These are phyloP conservation scores for Synergus itoensis DNA, from an alignment of 2,888 invertebrate species.

Conservation along the genomic window DNA sequence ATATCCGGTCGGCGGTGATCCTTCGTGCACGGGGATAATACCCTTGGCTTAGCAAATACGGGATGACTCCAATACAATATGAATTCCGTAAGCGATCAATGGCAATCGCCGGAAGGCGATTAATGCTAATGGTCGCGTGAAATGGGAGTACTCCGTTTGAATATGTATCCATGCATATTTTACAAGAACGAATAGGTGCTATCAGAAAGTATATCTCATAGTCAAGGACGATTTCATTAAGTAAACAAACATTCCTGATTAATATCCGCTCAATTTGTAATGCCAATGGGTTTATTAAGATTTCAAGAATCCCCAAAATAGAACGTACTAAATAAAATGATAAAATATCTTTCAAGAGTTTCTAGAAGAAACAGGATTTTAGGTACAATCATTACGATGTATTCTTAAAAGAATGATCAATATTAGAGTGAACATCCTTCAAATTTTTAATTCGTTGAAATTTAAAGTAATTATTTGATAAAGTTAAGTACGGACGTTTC, in stretches of 20 bases:
- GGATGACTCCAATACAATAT: conserved; percentile 64
- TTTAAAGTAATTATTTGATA: background rate
- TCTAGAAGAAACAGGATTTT: no score
- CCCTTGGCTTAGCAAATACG: conserved; percentile 61
- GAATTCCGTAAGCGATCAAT: conserved; percentile 68
- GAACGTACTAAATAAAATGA: no score
- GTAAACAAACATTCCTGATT: background rate
- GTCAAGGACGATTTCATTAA: background rate
- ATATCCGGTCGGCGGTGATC: conserved; percentile 58
- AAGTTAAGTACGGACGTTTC: background rate
- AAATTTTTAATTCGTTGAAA: background rate
- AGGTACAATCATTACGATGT: no score
- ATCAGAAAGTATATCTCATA: conserved; percentile 53
- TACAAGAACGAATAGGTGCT: conserved; percentile 55
- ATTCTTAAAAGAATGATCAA: no score
- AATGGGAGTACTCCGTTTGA: conserved; percentile 62
- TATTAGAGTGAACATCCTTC: background rate
- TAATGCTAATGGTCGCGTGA: conserved; percentile 69
- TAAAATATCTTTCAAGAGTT: no score
- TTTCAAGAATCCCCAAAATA: background rate
- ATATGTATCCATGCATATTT: conserved; percentile 71
- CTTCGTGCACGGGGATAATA: conserved; percentile 66
- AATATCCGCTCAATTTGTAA: background rate
- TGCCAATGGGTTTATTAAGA: background rate
- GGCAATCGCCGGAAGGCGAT: conserved; percentile 68